phyloP scores from a whole-genome alignment of 2,888 invertebrate genomes.

The Monoplex corrugatus region DNA sequence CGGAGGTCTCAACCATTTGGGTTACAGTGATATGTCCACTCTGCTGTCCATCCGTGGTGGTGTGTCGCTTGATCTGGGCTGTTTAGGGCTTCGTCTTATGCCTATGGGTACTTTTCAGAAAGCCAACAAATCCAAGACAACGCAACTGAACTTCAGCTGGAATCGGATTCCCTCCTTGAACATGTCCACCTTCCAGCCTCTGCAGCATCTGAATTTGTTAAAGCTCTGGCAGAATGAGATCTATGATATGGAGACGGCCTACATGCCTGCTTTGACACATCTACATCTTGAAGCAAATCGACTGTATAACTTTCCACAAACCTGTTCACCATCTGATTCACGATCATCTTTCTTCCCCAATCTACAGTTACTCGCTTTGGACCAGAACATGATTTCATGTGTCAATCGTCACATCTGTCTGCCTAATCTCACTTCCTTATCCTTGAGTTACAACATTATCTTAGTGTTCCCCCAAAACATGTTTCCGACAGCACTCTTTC shows the following conservation, averaged over 20 bases:
- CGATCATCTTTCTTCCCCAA: not conserved
- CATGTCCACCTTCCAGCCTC: slow-evolving; percentile 14
- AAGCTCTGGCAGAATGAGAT: slow-evolving; percentile 3
- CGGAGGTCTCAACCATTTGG: not conserved
- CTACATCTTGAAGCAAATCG: not conserved
- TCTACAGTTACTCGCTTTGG: not conserved
- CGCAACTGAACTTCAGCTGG: not conserved
- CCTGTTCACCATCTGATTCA: not conserved
- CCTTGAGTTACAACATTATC: not conserved
- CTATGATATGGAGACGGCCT: not conserved
- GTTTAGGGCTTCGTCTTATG: not conserved
- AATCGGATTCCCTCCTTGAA: slow-evolving; percentile 3
- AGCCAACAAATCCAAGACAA: not conserved
- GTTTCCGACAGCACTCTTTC: not conserved
- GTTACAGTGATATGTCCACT: not conserved
- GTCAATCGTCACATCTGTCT: not conserved
- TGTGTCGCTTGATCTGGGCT: not conserved
- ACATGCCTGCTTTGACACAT: not conserved
- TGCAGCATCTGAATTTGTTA: not conserved
- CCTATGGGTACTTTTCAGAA: not conserved
- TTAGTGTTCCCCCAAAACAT: not conserved
- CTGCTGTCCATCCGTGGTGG: not conserved
- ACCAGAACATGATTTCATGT: slow-evolving; percentile 3
- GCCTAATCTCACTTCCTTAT: not conserved
- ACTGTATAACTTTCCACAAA: slow-evolving; percentile 9